These are phyloP conservation scores for Psophia crepitans DNA, from an alignment of 2,113 vertebrate genomes.

Conservation along the genomic window DNA sequence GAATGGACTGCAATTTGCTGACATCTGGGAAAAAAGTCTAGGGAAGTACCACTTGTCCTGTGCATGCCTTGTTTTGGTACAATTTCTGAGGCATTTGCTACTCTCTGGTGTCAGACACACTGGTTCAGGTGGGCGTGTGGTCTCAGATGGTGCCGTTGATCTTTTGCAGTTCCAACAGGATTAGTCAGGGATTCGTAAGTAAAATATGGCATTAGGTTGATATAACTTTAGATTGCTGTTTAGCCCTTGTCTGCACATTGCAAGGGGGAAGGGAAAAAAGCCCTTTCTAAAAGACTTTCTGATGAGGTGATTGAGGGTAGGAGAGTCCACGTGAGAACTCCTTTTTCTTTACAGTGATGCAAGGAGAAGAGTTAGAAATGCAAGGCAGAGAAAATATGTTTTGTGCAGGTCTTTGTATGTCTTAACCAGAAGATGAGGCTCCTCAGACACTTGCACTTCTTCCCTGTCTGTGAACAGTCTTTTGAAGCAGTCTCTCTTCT, in stretches of 20 bases:
- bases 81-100: neutral
- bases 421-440: neutral
- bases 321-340: neutral
- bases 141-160: neutral
- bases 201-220: neutral
- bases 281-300: neutral
- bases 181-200: neutral
- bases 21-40: neutral
- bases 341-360: neutral
- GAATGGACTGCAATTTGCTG: neutral
- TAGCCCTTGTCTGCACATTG: neutral
- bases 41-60: neutral
- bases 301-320: neutral
- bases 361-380: neutral
- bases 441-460: neutral
- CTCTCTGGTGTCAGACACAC: neutral
- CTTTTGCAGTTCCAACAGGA: neutral
- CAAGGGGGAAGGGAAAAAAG: neutral
- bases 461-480: neutral
- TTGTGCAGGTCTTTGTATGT: neutral
- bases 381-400: neutral
- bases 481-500: neutral
- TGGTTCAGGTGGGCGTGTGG: neutral
- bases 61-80: neutral
- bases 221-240: neutral